Evolutionary conservation across 2,113 vertebrate species (phyloP).

Genomic region (Mastomys natalensis): DNA sequence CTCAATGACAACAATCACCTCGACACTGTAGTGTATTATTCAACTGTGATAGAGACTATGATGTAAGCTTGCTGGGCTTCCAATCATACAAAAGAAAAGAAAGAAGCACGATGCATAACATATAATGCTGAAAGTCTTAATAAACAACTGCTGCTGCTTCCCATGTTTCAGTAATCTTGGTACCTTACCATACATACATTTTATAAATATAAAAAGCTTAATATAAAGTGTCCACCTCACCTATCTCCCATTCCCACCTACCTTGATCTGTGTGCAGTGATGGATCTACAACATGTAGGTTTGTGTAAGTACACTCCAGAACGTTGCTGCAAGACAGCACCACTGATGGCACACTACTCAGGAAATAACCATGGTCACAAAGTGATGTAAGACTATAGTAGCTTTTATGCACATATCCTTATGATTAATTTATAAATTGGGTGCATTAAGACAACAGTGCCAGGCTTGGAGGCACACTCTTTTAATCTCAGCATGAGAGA

Average conservation of each 20-base stretch:
- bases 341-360: background rate
- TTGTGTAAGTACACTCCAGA: background rate
- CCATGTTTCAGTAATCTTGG: background rate
- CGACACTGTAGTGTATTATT: background rate
- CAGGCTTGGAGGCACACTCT: background rate
- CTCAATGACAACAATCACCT: background rate
- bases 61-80: background rate
- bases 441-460: background rate
- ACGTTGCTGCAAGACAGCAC: background rate
- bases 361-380: background rate
- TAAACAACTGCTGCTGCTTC: background rate
- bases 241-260: background rate
- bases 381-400: background rate
- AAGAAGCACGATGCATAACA: background rate
- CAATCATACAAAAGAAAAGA: background rate
- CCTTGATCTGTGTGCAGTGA: background rate
- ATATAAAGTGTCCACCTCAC: background rate
- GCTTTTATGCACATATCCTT: background rate
- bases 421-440: background rate
- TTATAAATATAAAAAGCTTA: background rate
- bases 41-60: background rate
- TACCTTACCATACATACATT: background rate
- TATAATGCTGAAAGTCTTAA: background rate
- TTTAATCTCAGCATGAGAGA: background rate
- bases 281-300: background rate